Evolutionary conservation across 1,140 invertebrate genomes (phyloP), one percentile per base, ranked within the genome.

Genomic region (Pseudomyrmex cubaensis): DNA sequence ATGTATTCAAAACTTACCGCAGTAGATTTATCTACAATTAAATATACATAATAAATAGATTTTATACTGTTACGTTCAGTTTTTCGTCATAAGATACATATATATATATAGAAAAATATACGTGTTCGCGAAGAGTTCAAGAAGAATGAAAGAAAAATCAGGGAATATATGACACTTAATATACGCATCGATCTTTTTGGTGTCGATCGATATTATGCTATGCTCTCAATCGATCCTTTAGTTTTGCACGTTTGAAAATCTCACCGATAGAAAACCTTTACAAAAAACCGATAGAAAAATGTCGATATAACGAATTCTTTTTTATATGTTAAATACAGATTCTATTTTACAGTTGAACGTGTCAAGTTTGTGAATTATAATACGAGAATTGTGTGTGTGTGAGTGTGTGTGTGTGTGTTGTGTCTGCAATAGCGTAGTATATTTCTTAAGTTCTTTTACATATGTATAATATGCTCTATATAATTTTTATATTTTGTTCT

Each of bases 271-370:
- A 75, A 76, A 76, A 66, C 48, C 7, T 7, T 66, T 76, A 76
- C 46, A 76, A 76, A 35, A 35, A 76, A 66, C 22, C 8, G 62
- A 76, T 64, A 50, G 61, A 76, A 76, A 76, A 66, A 54, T 66
- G 35, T 66, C 10, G 74, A 52, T 52, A 35, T 35, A 76, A 75
- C 70, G 17, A 50, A 17, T 50, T 17, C 22, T 17, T 62, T 75
- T 25, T 9, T 13, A 13, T 35, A 35, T 3, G n/a, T 44, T 52
- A 52, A 66, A 76, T 76, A 35, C 35, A 66, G 59, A 64, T 44
- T 35, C 22, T 50, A 64, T 9, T 35, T 35, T 35, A 35, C 35
- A 35, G 20, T 76, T 48, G 20, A 46, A 35, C 46, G 57, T 13
- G 35, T 22, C n/a, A 15, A 20, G 54, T 72, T 74, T n/a, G 25